Percentiles rank a stretch among this genome's conserved stretches.
These are phyloP conservation scores for Epizoanthus stellaris DNA, from an alignment of 92 coral and sea anemone species.

Conservation along the genomic window DNA sequence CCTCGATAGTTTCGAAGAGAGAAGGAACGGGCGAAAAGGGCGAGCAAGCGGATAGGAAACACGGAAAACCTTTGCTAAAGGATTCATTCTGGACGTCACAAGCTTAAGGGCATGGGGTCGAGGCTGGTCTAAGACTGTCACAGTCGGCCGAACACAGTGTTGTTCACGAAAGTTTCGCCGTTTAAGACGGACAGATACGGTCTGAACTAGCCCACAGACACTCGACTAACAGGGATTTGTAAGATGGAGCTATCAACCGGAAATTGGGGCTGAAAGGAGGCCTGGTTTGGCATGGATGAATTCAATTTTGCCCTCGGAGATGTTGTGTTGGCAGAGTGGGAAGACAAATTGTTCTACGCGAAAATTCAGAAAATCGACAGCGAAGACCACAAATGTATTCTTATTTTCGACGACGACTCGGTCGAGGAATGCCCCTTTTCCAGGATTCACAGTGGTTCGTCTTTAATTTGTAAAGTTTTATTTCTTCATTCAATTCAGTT, in stretches of 20 bases:
- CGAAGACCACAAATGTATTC: constrained; percentile 73
- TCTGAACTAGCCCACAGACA: constrained; percentile 45
- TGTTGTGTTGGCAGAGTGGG: constrained; percentile 99
- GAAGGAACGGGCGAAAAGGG: not conserved
- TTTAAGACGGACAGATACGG: constrained; percentile 6
- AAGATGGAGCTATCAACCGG: constrained; percentile 55
- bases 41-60: constrained; percentile 57
- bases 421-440: constrained; percentile 99
- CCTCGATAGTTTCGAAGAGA: constrained; percentile 14
- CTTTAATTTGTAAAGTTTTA: constrained; percentile 71
- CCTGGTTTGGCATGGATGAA: constrained; percentile 87
- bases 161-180: constrained; percentile 25
- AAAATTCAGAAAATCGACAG: constrained; percentile 97
- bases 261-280: constrained; percentile 71
- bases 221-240: constrained; percentile 46
- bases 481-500: constrained; percentile 77
- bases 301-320: constrained; percentile 91
- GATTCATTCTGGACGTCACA: constrained; percentile 79
- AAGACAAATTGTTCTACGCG: constrained; percentile 98
- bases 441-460: constrained; percentile 99
- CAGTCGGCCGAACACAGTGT: constrained; percentile 45
- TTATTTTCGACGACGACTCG: constrained; percentile 98
- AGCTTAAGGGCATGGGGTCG: constrained; percentile 79
- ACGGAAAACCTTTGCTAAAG: constrained; percentile 58
- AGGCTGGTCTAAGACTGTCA: constrained; percentile 73